Evolutionary conservation across 1,140 invertebrate genomes (phyloP), one percentile per base, ranked within the genome.

Genomic region (Penaeus vannamei): DNA sequence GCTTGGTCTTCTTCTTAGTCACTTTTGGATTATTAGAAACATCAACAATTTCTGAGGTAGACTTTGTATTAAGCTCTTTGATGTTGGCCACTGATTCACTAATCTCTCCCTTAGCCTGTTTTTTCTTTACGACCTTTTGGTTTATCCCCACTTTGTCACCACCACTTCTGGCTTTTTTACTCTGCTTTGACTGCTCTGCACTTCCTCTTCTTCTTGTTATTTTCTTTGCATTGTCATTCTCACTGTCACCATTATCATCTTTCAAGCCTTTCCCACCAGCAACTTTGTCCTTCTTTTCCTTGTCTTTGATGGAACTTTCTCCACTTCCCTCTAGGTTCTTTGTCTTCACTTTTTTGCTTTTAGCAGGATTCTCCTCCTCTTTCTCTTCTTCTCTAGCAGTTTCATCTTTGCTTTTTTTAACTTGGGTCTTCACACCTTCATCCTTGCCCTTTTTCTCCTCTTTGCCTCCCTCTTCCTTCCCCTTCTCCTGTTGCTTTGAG

Each of bases 1-100:
- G 59, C 83, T 85, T 85, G 14, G 23, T 10, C 29, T 72, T 85
- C 62, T 85, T 62, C 62, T 85, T 85, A 1, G 53, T 53, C 53
- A 53, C 53, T 53, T 53, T 53, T 10, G 8, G 12, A 17, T 53
- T 53, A 53, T 14, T 53, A 53, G 17, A 17, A 53, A 53, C 53
- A 53, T 53, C 53, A 53, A 53, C 12, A 10, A 12, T 53, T 53
- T 53, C 53, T 53, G 53, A 53, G 53, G 53, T 53, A 53, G 53
- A 53, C 53, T 53, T 53, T 53, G 53, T 53, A 53, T 12, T 53
- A 53, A 53, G 53, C 53, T 53, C 53, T 53, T 53, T 53, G 53
- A 53, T 53, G 53, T 53, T 53, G 53, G 53, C 1, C 53, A 53
- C 53, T 10, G 36, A 3, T 42, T 85, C 53, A 72, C 17, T 23